phyloP scores from a whole-genome alignment of 2,113 vertebrate species.

The Calyptomena viridis region DNA sequence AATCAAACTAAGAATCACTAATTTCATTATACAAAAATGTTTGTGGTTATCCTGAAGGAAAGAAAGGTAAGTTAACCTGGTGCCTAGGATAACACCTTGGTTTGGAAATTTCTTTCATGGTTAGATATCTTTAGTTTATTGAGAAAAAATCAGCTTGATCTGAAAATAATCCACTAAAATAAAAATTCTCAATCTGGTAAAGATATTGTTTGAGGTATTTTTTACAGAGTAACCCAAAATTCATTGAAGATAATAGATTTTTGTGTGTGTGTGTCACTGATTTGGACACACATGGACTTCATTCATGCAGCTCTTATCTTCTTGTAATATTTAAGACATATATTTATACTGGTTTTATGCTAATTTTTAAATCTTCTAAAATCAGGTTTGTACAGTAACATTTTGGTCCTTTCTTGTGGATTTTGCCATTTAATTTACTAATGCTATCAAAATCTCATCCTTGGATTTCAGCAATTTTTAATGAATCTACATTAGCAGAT shows the following conservation, averaged over 20 bases:
- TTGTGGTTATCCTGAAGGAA: neutral
- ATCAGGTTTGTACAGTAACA: neutral
- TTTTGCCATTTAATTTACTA: slow-evolving; percentile 4
- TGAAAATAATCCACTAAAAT: neutral
- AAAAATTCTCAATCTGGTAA: neutral
- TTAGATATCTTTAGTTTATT: neutral
- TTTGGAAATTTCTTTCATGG: neutral
- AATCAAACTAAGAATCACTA: neutral
- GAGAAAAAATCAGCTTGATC: neutral
- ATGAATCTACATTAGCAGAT: neutral
- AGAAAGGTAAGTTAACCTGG: neutral
- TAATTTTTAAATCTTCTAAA: neutral
- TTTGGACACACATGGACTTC: neutral
- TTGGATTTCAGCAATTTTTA: neutral
- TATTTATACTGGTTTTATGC: neutral
- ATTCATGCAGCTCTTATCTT: neutral
- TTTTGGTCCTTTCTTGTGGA: neutral
- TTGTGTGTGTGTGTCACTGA: neutral
- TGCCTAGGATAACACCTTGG: neutral
- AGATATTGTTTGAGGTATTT: neutral
- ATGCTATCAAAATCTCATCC: neutral
- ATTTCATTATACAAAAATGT: neutral
- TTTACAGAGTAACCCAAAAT: neutral
- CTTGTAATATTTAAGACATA: neutral
- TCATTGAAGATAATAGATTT: neutral